Conservation (phyloP, 1,140 invertebrate species). For the Elysia chlorotica region DNA sequence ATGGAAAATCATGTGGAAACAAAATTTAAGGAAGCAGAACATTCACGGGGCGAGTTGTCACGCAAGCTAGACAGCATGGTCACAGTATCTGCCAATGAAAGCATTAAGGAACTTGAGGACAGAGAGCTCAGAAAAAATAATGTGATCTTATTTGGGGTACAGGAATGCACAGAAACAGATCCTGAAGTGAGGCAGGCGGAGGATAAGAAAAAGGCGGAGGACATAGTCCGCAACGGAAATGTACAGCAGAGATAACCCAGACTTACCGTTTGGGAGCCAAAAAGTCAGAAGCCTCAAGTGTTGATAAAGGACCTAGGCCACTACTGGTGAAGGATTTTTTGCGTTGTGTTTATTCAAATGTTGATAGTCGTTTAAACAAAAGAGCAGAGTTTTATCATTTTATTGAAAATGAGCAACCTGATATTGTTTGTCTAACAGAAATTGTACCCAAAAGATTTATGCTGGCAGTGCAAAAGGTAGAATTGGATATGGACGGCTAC, state of each 20-base stretch:
- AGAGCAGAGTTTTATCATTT: too few relatives aligned
- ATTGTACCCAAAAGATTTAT: too few relatives aligned
- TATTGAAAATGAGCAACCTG: too few relatives aligned
- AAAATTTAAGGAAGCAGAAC: background rate
- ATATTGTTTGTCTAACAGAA: too few relatives aligned
- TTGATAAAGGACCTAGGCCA: background rate
- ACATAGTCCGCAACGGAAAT: background rate
- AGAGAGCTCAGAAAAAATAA: background rate
- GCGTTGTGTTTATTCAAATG: too few relatives aligned
- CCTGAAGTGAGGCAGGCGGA: background rate
- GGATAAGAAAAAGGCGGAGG: background rate
- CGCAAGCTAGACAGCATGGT: background rate
- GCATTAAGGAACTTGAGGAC: background rate
- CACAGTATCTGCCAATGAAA: background rate
- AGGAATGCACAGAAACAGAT: background rate
- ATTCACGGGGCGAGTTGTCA: background rate
- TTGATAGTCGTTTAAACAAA: too few relatives aligned
- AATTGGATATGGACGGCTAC: too few relatives aligned
- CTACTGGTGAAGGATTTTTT: too few relatives aligned
- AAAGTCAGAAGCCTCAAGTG: background rate
- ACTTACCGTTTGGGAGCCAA: background rate
- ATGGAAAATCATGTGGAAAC: background rate
- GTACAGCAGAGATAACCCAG: background rate
- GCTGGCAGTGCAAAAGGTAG: too few relatives aligned
- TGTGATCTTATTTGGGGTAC: background rate